These are phyloP conservation scores for Drosophila pruinosa DNA, from an alignment of 1,140 invertebrate species.

Conservation along the genomic window DNA sequence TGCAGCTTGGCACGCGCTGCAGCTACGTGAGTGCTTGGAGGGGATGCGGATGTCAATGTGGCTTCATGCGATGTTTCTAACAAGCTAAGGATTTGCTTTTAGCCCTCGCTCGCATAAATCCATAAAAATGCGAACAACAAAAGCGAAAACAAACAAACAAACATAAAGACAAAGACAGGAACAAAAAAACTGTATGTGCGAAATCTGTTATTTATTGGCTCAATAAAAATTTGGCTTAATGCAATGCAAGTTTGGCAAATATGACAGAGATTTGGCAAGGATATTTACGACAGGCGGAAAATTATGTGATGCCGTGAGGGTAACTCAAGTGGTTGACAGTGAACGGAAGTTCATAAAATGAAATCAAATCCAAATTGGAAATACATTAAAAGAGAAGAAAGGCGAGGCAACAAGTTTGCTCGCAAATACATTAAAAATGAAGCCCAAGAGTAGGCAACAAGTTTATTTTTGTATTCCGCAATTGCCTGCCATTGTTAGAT, in stretches of 20 bases:
- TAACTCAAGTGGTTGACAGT: background rate
- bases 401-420: constrained; percentile 59
- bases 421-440: background rate
- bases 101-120: constrained; percentile 41
- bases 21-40: constrained; percentile 52
- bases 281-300: constrained; percentile 14
- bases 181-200: constrained; percentile 4
- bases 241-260: constrained; percentile 61
- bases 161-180: background rate
- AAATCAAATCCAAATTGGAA: constrained; percentile 14
- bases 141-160: constrained; percentile 29
- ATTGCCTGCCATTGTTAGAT: constrained; percentile 24
- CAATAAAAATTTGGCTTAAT: constrained; percentile 74
- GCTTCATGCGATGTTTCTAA: constrained; percentile 18
- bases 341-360: constrained; percentile 44
- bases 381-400: constrained; percentile 18
- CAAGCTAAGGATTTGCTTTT: constrained; percentile 27
- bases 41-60: constrained; percentile 1
- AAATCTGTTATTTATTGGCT: constrained; percentile 75
- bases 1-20: constrained; percentile 49
- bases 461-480: constrained; percentile 29
- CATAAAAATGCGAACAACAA: constrained; percentile 54
- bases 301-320: background rate
- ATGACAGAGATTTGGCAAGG: constrained; percentile 43
- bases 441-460: constrained; percentile 61